Evolutionary conservation across 2,113 vertebrate species (phyloP).

Genomic region (Pseudopodoces humilis): DNA sequence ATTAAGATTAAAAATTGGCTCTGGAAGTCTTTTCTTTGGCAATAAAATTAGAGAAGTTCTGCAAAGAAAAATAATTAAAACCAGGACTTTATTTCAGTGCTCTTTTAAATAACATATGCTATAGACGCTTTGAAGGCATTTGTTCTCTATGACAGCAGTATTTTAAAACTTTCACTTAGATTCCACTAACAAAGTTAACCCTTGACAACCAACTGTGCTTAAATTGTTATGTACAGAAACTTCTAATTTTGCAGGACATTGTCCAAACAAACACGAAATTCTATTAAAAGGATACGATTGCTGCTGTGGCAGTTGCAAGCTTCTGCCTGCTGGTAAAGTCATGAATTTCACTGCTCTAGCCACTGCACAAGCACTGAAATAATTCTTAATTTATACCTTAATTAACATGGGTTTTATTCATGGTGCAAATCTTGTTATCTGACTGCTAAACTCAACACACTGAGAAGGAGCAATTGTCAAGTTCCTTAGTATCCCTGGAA

Average conservation of each 20-base stretch:
- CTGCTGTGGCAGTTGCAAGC: not conserved
- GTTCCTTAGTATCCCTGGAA: not conserved
- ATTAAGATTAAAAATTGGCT: conserved; percentile 59
- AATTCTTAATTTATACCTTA: not conserved
- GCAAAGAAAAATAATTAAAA: conserved; percentile 54
- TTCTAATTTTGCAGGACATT: not conserved
- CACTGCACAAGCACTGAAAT: not conserved
- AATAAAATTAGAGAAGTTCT: conserved; percentile 42
- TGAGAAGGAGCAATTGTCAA: not conserved
- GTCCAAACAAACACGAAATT: not conserved
- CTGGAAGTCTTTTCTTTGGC: conserved; percentile 60
- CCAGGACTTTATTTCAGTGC: conserved; percentile 19
- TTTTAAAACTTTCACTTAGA: conserved; percentile 66
- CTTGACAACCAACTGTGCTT: conserved; percentile 40
- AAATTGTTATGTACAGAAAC: not conserved
- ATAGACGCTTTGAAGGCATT: conserved; percentile 50
- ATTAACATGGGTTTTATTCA: not conserved
- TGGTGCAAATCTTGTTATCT: not conserved
- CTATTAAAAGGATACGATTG: rapidly evolving
- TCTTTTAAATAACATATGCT: conserved; percentile 54
- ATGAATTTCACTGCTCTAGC: not conserved
- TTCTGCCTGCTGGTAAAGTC: not conserved
- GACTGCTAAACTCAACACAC: not conserved
- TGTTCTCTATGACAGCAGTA: not conserved
- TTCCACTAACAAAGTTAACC: conserved; percentile 56